Evolutionary conservation across 2,888 invertebrate genomes (phyloP).

Genomic region (Lasioglossum figueresi): DNA sequence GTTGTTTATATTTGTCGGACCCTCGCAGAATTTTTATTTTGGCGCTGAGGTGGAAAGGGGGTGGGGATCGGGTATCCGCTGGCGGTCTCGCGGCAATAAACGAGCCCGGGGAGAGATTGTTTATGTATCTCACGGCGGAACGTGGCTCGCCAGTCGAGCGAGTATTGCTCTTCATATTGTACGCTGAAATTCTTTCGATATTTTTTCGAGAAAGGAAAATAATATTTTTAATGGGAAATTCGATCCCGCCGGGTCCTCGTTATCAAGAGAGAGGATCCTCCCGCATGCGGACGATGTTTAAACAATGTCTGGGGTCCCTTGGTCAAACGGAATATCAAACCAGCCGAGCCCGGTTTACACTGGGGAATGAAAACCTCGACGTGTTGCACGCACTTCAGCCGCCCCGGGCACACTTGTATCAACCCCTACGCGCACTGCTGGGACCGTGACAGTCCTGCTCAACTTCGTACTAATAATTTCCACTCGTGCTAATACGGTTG

Average conservation of each 20-base stretch:
- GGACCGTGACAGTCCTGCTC: background rate
- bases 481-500: background rate
- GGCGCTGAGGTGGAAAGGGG: background rate
- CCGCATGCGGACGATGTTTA: background rate
- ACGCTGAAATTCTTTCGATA: background rate
- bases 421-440: background rate
- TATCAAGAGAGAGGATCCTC: background rate
- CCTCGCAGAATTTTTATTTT: slow-evolving; percentile 1
- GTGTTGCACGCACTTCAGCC: background rate
- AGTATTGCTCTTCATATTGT: slow-evolving; percentile 3
- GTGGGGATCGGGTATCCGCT: background rate
- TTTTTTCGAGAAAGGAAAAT: background rate
- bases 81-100: background rate
- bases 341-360: background rate
- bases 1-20: background rate
- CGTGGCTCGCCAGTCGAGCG: background rate
- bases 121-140: slow-evolving; percentile 5
- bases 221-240: background rate
- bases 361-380: slow-evolving; percentile 10
- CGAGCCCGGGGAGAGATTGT: background rate
- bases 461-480: background rate
- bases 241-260: background rate
- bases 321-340: slow-evolving; percentile 4
- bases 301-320: background rate
- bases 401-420: background rate